Evolutionary conservation across 2,888 invertebrate genomes (phyloP).

Genomic region (Selenia dentaria): DNA sequence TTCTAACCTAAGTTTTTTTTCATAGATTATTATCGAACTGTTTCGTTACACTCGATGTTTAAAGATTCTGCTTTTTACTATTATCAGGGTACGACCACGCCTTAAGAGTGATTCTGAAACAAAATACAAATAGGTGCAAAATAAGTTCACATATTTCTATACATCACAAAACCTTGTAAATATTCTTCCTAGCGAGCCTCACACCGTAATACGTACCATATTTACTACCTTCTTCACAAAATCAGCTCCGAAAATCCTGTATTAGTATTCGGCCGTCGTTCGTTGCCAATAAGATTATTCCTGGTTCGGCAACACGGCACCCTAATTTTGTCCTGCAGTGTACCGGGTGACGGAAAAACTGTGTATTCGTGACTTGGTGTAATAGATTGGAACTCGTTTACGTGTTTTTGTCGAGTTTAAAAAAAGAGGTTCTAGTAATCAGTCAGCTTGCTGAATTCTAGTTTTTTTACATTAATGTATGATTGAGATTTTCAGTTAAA

Average conservation of each 20-base stretch:
- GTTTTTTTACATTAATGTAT: no score
- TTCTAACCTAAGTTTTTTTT: no score
- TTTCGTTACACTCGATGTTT: no score
- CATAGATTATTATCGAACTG: no score
- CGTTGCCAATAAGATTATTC: conserved; percentile 27
- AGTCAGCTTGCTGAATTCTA: no score
- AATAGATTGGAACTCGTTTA: not conserved
- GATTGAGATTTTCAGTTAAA: no score
- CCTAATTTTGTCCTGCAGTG: conserved; percentile 31
- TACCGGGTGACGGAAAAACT: conserved; percentile 11
- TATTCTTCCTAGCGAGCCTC: conserved; percentile 1
- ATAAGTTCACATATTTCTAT: not conserved
- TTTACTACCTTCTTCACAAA: conserved; percentile 12
- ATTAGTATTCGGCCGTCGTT: conserved; percentile 25
- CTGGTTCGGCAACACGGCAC: conserved; percentile 26
- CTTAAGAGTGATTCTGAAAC: no score
- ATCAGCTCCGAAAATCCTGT: conserved; percentile 2
- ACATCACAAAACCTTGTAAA: conserved; percentile 1
- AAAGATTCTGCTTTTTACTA: no score
- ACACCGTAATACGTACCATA: conserved; percentile 2
- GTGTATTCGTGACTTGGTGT: not conserved
- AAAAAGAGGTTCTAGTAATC: no score
- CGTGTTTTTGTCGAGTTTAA: not conserved
- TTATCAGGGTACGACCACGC: no score
- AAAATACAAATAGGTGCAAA: not conserved